A percentile compares a stretch with the other conserved stretches of the same genome.
phyloP scores from a whole-genome alignment of 2,113 vertebrate species.

The Phocoena phocoena region DNA sequence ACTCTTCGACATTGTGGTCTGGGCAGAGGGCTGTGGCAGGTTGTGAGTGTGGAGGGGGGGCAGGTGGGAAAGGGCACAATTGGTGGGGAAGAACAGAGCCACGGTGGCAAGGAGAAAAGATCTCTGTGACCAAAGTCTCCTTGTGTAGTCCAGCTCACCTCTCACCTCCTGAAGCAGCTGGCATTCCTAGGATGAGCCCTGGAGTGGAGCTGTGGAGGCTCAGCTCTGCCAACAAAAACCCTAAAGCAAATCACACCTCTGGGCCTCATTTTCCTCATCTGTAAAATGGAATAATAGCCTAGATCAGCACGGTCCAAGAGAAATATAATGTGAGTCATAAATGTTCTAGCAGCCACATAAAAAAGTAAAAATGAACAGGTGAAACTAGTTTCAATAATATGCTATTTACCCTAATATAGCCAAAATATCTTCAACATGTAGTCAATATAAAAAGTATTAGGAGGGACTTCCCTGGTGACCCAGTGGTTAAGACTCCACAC shows the following conservation, averaged over 20 bases:
- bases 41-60: no score
- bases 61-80: accelerated
- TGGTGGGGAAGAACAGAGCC: not conserved
- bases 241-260: not conserved
- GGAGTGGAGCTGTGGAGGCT: not conserved
- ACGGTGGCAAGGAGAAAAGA: accelerated
- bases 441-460: not conserved
- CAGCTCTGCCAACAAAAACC: no score
- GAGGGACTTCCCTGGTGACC: no score
- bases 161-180: accelerated
- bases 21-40: not conserved
- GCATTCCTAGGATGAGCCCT: accelerated
- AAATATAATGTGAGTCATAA: accelerated
- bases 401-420: not conserved
- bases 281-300: not conserved
- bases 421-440: not conserved
- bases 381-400: not conserved
- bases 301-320: accelerated
- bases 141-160: accelerated
- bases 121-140: not conserved
- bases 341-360: not conserved
- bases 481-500: not conserved
- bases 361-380: not conserved
- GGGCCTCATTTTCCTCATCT: not conserved
- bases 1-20: accelerated